Base-by-base conservation (phyloP, 2,888 invertebrate genomes). In the Pollenia griseotomentosa region DNA sequence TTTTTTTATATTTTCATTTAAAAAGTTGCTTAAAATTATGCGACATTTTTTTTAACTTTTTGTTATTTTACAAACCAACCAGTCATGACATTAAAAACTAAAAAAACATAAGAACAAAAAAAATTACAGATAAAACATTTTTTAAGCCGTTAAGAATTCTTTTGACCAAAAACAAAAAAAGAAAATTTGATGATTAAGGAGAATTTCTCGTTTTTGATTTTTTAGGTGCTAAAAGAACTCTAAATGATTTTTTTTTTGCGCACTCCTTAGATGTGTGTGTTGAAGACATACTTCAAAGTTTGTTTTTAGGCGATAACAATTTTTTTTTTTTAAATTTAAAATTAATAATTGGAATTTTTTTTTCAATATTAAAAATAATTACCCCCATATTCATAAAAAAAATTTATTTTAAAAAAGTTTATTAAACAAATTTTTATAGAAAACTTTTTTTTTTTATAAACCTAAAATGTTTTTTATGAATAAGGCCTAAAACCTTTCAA, bases 81-180 rank as follows among this genome's bases (percentile, higher is more conserved):
- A 73, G 79, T 68, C 79, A 48, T 78, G 83, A 79, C 66, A 74
- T 66, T 79, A 84, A 78, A 65, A 77, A 61, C 33, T 42, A 46
- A 74, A 66, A 12, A 7, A 68, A 68, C 23, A 48, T 33, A 4
- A 9, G 8, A n/a, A 19, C 33, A 65, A 66, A 68, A 53, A 63
- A 81, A 83, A 53, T 19, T 46, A 55, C 33, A 75, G 74, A 85
- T 68, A 79, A 78, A 85, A 80, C 55, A 61, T 63, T 79, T 74
- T 79, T 74, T 77, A 85, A 75, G 53, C 79, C 73, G 51, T 84
- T 75, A 80, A 75, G 74, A 85, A 85, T 85, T 85, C 79, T 85
- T 85, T 85, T 80, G 84, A 85, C 74, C 79, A 48, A 80, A 83
- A 83, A 83, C 79, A 75, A 79, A 85, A 68, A 74, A 48, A 80